Conservation (phyloP, 2,113 vertebrate genomes). For the Mola mola region DNA sequence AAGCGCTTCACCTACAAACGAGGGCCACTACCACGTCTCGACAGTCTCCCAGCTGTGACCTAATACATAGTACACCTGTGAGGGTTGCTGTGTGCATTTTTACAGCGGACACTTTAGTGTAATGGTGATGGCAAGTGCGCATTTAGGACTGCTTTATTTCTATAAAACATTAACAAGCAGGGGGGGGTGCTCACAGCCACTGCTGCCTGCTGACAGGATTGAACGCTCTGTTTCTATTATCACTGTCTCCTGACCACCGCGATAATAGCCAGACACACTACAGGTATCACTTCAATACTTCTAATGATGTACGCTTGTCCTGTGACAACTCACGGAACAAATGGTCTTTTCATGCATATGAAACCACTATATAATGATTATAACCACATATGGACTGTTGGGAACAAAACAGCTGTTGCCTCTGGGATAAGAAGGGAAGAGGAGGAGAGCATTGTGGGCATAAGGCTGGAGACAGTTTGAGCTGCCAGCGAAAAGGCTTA, state of each 20-base stretch:
- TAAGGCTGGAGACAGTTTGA: conserved; percentile 41
- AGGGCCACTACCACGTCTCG: neutral
- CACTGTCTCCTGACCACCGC: conserved; percentile 54
- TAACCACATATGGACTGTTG: conserved; percentile 28
- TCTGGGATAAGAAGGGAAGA: conserved; percentile 15
- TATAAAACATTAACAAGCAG: conserved; percentile 69
- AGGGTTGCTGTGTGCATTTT: conserved; percentile 50
- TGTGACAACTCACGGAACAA: conserved; percentile 41
- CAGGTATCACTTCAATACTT: conserved; percentile 30
- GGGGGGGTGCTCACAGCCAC: conserved; percentile 60
- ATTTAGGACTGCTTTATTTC: conserved; percentile 66
- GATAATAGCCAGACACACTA: conserved; percentile 28
- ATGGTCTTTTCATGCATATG: conserved; percentile 5
- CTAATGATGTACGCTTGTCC: conserved; percentile 32
- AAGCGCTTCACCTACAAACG: neutral
- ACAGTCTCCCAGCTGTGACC: conserved; percentile 47
- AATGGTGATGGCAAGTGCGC: conserved; percentile 45
- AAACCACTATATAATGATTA: conserved; percentile 33
- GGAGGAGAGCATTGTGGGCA: conserved; percentile 42
- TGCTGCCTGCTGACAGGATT: conserved; percentile 43
- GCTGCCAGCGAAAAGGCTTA: conserved; percentile 64
- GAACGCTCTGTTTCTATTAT: conserved; percentile 62
- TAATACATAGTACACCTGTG: conserved; percentile 33
- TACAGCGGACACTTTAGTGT: conserved; percentile 55
- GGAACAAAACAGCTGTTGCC: conserved; percentile 29